Evolutionary conservation across 2,797 vertebrate genomes (phyloP), one percentile per base, ranked within the genome.

Genomic region (Dipus sagitta): DNA sequence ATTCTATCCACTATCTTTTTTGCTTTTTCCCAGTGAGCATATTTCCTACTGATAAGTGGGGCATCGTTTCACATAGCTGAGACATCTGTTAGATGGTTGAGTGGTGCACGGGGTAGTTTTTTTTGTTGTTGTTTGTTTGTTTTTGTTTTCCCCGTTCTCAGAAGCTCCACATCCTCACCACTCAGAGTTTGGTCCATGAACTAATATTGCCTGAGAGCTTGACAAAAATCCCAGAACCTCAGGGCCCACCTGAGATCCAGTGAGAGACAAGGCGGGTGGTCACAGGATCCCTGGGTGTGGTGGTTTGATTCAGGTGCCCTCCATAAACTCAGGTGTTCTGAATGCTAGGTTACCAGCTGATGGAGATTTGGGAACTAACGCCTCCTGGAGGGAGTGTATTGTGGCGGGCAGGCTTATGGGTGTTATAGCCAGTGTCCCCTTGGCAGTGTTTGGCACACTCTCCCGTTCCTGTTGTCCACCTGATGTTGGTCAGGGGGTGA

Each of bases 1-100:
- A 70, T 94, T 92, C 72, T 62, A 10, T n/a, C 86, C 34, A 42
- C 23, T n/a, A 42, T 47, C 58, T 93, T 85, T 86, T 28, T 77
- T 79, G 12, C 24, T n/a, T 62, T 26, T 81, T n/a, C 54, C 81
- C 75, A 26, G 42, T 64, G 92, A 60, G 58, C 28, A 52, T 58
- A 47, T 24, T 78, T 81, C 11, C 71, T 1, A 6, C 70, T 8
- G 71, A 54, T 81, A 88, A 91, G n/a, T 54, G 58, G 14, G 76
- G 38, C 26, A 20, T 70, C 32, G 30, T 86, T 91, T 84, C 58
- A 82, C 92, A 79, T 38, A 75, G 67, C 23, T 13, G 75, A 82
- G 62, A 86, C 8, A n/a, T 74, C 28, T 90, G 60, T 64, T 77
- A 15, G 1, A 13, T 20, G 76, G 64, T n/a, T 90, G 65, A 64